phyloP scores from a whole-genome alignment of 2,888 invertebrate species.

The Apodemia mormo region DNA sequence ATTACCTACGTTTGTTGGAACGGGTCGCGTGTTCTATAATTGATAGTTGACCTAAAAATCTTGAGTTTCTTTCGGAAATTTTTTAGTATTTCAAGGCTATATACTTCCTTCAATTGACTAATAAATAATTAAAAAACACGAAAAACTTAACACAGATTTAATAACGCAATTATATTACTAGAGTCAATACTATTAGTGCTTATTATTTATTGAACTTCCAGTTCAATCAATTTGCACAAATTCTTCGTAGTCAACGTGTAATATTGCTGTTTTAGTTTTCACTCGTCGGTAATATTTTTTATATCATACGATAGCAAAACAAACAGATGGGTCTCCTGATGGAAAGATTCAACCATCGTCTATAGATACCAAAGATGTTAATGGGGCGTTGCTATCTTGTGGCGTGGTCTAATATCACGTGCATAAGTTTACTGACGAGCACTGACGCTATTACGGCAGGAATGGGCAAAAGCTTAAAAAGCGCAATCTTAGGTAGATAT shows the following conservation, averaged over 20 bases:
- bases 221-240: not conserved
- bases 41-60: constrained; percentile 11
- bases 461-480: too few species aligned
- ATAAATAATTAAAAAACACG: constrained; percentile 7
- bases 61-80: constrained; percentile 11
- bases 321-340: too few species aligned
- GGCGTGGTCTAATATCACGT: too few species aligned
- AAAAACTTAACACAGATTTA: not conserved
- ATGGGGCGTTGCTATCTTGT: too few species aligned
- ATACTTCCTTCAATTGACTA: constrained; percentile 6
- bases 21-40: constrained; percentile 8
- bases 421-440: too few species aligned
- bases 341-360: too few species aligned
- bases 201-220: not conserved
- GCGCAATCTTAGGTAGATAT: too few species aligned
- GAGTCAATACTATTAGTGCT: not conserved
- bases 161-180: not conserved
- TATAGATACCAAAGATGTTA: too few species aligned
- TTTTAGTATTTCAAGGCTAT: constrained; percentile 1
- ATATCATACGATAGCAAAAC: too few species aligned
- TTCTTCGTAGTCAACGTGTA: not conserved
- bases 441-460: too few species aligned
- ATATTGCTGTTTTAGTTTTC: too few species aligned
- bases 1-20: not conserved
- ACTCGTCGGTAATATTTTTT: too few species aligned